phyloP scores from a whole-genome alignment of 2,797 vertebrate genomes.

The Epinephelus awoara region DNA sequence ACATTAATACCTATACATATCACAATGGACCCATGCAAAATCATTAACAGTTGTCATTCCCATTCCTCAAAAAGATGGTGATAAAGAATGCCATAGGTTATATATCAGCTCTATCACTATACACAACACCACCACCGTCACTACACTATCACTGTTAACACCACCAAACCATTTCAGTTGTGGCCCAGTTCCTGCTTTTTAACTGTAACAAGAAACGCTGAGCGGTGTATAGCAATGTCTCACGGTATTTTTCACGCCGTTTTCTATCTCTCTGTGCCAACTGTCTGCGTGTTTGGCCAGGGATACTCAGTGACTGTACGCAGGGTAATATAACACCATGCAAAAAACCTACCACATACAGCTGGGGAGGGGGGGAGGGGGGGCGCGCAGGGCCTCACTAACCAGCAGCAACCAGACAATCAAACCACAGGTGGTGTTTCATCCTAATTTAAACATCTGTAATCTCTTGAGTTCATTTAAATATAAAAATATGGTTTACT shows the following conservation, averaged over 20 bases:
- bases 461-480: conserved; percentile 25
- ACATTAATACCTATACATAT: conserved; percentile 49
- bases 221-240: not conserved
- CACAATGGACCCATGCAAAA: conserved; percentile 68
- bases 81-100: conserved; percentile 66
- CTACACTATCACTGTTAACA: conserved; percentile 62
- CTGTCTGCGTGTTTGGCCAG: conserved; percentile 72
- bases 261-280: conserved; percentile 22
- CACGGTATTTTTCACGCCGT: conserved; percentile 11
- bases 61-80: conserved; percentile 59
- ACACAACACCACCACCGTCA: conserved; percentile 66
- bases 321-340: conserved; percentile 82
- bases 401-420: conserved; percentile 42
- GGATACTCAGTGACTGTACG: conserved; percentile 72
- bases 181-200: conserved; percentile 21
- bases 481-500: conserved; percentile 74
- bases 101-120: conserved; percentile 68
- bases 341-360: conserved; percentile 75
- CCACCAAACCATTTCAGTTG: conserved; percentile 39
- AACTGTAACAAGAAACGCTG: not conserved
- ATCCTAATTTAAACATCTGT: conserved; percentile 13
- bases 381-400: conserved; percentile 11
- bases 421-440: not conserved
- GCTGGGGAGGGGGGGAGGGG: conserved; percentile 41
- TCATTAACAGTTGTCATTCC: conserved; percentile 41